Conservation (phyloP, 2,888 invertebrate species). For the Limnephilus lunatus region DNA sequence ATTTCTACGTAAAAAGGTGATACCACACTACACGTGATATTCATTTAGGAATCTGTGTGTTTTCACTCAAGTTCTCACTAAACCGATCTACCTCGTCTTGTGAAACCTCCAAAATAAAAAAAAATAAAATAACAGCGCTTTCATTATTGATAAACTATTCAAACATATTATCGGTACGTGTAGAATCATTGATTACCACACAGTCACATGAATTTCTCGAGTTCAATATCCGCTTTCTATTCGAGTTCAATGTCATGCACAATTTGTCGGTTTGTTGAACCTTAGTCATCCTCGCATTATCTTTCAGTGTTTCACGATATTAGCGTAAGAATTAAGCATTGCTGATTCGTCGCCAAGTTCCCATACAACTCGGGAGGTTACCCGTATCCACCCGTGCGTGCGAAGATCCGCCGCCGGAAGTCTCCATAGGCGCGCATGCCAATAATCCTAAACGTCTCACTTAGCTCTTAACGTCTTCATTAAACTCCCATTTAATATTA, state of each 20-base stretch:
- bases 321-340: conserved; percentile 42
- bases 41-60: neutral
- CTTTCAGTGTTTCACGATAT: conserved; percentile 21
- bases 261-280: conserved; percentile 51
- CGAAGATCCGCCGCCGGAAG: conserved; percentile 30
- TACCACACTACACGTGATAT: neutral
- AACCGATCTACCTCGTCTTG: neutral
- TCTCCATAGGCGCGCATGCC: conserved; percentile 4
- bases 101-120: neutral
- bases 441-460: neutral
- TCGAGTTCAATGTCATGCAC: conserved; percentile 44
- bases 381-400: neutral
- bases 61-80: neutral
- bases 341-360: conserved; percentile 42
- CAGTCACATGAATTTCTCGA: conserved; percentile 31
- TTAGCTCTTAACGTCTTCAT: neutral
- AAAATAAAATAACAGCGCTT: neutral
- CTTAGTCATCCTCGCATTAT: conserved; percentile 47
- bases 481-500: neutral
- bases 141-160: conserved; percentile 5
- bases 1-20: neutral
- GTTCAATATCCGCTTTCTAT: conserved; percentile 48
- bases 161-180: conserved; percentile 14
- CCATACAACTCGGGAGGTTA: conserved; percentile 16
- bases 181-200: conserved; percentile 10